Evolutionary conservation across 2,797 vertebrate species (phyloP).

Genomic region (Clarias laeviceps): DNA sequence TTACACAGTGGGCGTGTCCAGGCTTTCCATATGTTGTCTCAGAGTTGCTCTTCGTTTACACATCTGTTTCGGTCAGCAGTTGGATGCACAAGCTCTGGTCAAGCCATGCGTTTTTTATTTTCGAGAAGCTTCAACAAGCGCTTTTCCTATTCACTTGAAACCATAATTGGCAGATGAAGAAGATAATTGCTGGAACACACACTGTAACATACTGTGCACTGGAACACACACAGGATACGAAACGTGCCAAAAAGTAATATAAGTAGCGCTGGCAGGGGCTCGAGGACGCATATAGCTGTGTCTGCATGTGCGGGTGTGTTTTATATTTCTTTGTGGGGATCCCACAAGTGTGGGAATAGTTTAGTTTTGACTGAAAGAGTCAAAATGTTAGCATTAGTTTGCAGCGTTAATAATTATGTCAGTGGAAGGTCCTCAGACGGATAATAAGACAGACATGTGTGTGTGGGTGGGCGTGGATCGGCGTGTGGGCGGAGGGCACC

Average conservation of each 20-base stretch:
- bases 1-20: conserved; percentile 48
- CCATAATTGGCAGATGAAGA: conserved; percentile 18
- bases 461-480: neutral
- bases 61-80: conserved; percentile 44
- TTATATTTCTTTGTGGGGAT: neutral
- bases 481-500: neutral
- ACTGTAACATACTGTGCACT: neutral
- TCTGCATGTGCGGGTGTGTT: neutral
- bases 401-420: neutral
- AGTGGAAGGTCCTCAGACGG: neutral
- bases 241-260: neutral
- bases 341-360: neutral
- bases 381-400: neutral
- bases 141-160: conserved; percentile 2
- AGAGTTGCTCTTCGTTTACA: conserved; percentile 39
- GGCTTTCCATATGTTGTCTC: conserved; percentile 32
- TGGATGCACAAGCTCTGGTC: conserved; percentile 23
- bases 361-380: too few species aligned
- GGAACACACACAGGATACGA: conserved; percentile 4
- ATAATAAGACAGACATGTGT: neutral
- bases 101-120: conserved; percentile 43
- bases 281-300: neutral
- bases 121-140: conserved; percentile 8
- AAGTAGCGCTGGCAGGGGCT: conserved; percentile 4
- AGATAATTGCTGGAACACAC: conserved; percentile 21